Base-by-base conservation (phyloP, 2,113 vertebrate species). In the Pseudonaja textilis region DNA sequence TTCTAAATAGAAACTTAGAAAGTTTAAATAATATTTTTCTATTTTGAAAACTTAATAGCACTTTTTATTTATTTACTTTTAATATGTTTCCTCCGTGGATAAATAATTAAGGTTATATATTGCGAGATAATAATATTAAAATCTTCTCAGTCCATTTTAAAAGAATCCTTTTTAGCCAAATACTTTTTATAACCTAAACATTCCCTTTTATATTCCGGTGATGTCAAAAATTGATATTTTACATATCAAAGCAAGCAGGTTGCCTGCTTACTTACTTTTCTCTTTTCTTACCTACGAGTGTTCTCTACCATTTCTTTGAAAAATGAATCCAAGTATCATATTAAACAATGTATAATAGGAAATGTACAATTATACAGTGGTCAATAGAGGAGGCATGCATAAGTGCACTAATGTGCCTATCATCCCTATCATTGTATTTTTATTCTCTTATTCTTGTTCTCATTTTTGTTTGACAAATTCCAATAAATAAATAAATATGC, bases 111-210 rank as follows among this genome's bases (percentile, higher is more conserved):
- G 29, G 1, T n/a, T 34, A 69, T n/a, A 91, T 90, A 88, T 34
- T 52, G 47, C 12, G 5, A 91, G 61, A 57, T 54, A 89, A 93
- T 85, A 91, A 39, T 87, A 87, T 93, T 93, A 90, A 34, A 57
- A 87, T 1, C 88, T 26, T 95, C 88, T 94, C 94, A 34, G 29
- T 69, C 12, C 25, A 64, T 88, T 94, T 25, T 94, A 95, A 95
- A 92, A 95, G 55, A 86, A 81, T n/a, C 5, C 26, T 54, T 89
- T 92, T 93, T 3, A 88, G 85, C 93, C 93, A 92, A 47, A 87
- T 56, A 22, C 0, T 34, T 94, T 96, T 97, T 96, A 86, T 59
- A 95, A 91, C 11, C 50, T 69, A 69, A 69, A 12, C 14, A 34
- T 69, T 69, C 64, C 29, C 16, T 69, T 69, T 69, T 34, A n/a